These are phyloP conservation scores for Rhynchomys soricoides DNA, from an alignment of 2,113 vertebrate genomes.

Conservation along the genomic window DNA sequence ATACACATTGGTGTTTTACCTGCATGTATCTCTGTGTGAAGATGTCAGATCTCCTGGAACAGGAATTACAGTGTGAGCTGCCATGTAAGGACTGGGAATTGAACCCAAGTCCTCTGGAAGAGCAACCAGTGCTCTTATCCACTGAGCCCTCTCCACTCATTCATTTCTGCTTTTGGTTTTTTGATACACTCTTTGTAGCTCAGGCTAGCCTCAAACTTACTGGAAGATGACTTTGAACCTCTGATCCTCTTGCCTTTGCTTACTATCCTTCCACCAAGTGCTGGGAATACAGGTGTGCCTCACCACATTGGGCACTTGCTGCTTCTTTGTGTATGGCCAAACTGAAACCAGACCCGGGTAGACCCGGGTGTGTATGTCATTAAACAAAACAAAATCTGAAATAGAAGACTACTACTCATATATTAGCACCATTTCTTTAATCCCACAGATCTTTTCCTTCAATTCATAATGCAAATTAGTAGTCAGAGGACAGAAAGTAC, in stretches of 20 bases:
- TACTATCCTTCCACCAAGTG: neutral
- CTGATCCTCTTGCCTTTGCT: neutral
- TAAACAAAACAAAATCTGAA: conserved; percentile 30
- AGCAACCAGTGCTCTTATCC: too few species aligned
- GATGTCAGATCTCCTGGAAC: too few species aligned
- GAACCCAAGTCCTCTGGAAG: too few species aligned
- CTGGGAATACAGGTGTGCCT: neutral
- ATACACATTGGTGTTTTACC: too few species aligned
- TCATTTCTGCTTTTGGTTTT: neutral
- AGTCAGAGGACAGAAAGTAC: neutral
- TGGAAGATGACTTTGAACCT: neutral
- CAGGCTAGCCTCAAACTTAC: neutral
- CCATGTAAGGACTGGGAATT: too few species aligned
- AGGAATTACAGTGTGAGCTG: too few species aligned
- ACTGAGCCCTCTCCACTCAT: too few species aligned
- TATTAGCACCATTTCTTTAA: neutral
- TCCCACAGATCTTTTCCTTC: neutral
- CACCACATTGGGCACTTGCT: neutral
- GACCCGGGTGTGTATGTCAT: neutral
- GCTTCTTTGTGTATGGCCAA: neutral
- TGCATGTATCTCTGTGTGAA: too few species aligned
- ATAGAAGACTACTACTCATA: neutral
- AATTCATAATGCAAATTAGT: conserved; percentile 5
- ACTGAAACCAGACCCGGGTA: neutral
- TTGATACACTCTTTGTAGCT: neutral